phyloP scores from a whole-genome alignment of 2,797 vertebrate species.

The Micropoecilia bifurca region DNA sequence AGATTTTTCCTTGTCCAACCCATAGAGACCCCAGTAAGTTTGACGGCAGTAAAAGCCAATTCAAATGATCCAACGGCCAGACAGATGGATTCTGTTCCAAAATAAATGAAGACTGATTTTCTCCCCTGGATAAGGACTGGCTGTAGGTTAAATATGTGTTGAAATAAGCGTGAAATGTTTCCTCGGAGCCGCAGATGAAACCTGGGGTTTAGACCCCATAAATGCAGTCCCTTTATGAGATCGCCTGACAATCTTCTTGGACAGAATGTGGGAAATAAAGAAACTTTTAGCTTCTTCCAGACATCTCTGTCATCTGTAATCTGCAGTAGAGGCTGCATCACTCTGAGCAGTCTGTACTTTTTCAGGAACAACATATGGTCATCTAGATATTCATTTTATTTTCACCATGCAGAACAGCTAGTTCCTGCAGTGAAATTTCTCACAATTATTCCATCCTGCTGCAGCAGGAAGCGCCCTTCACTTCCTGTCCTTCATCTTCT shows the following conservation, averaged over 20 bases:
- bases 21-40: slow-evolving; percentile 22
- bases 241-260: slow-evolving; percentile 28
- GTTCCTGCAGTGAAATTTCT: slow-evolving; percentile 7
- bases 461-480: slow-evolving; percentile 68
- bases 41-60: slow-evolving; percentile 37
- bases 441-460: slow-evolving; percentile 46
- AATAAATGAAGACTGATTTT: slow-evolving; percentile 49
- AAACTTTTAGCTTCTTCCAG: slow-evolving; percentile 15
- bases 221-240: slow-evolving; percentile 19
- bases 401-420: not conserved
- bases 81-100: slow-evolving; percentile 49
- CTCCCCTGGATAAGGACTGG: slow-evolving; percentile 22
- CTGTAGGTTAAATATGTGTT: slow-evolving; percentile 22
- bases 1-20: slow-evolving; percentile 32
- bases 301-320: slow-evolving; percentile 10
- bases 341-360: not conserved
- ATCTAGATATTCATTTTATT: not conserved
- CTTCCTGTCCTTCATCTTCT: slow-evolving; percentile 66
- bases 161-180: slow-evolving; percentile 45
- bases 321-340: not conserved
- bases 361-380: not conserved
- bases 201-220: slow-evolving; percentile 13
- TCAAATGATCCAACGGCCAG: slow-evolving; percentile 43
- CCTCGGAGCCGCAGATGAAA: slow-evolving; percentile 17
- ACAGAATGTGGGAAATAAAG: not conserved